Conservation (phyloP, 2,797 vertebrate species). For the Micrastur ruficollis region DNA sequence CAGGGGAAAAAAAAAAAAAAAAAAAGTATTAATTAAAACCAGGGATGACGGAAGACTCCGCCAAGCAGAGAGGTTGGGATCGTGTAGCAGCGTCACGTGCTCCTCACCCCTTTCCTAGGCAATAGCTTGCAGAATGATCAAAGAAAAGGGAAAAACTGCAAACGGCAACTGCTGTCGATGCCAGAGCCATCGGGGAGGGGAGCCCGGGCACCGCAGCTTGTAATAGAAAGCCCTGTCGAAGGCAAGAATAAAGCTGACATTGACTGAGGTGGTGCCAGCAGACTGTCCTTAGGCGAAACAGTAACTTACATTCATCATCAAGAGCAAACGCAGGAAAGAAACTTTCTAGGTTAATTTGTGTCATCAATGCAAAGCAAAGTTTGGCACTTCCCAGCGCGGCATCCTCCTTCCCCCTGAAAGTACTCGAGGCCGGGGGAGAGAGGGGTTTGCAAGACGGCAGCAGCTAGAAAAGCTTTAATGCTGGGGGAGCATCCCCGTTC, state of each 20-base stretch:
- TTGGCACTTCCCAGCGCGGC: not conserved
- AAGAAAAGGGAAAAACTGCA: not conserved
- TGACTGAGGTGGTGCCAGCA: constrained; percentile 14
- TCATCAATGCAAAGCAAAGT: not conserved
- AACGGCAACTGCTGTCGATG: not conserved
- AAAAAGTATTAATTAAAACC: not conserved
- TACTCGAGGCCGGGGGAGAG: not conserved
- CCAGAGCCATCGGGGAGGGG: not conserved
- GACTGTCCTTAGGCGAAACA: not conserved
- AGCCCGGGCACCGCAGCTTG: not conserved
- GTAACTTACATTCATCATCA: not conserved
- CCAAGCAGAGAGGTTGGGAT: not conserved
- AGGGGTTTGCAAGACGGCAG: not conserved
- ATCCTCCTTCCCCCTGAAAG: fast-evolving
- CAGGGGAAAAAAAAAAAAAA: not conserved
- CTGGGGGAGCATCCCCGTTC: fast-evolving
- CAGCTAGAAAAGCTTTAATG: not conserved
- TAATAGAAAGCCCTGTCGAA: not conserved
- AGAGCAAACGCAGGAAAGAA: not conserved
- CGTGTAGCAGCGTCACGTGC: not conserved
- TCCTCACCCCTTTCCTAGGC: not conserved
- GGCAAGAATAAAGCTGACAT: not conserved
- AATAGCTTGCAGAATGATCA: not conserved
- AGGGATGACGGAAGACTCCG: fast-evolving
- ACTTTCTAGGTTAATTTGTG: not conserved